Evolutionary conservation across 2,113 vertebrate species (phyloP), one percentile per base, ranked within the genome.

Genomic region (Elgaria multicarinata): DNA sequence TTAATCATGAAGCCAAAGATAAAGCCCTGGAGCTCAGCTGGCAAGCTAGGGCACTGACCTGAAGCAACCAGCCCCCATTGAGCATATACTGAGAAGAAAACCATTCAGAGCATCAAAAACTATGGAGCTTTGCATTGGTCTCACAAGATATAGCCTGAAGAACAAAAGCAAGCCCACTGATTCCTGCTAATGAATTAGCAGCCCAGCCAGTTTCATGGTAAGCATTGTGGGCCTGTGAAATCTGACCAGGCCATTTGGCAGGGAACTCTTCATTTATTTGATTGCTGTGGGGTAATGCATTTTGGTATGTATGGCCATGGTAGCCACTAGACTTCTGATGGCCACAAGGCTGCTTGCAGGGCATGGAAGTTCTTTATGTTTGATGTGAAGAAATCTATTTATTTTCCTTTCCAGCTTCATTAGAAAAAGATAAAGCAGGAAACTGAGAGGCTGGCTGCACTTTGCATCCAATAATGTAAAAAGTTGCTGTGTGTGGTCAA

Each of bases 331-430:
- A 58, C 18, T 55, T 80, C 31, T 55, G 78, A 55, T 55, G 33
- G 78, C 16, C 16, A 18, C 28, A 55, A 81, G 18, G n/a, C 14
- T 16, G 18, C 4, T 76, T n/a, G 18, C 53, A 81, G 53, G 33
- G 18, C 18, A 58, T 58, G 53, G 44, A 36, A 58, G 10, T n/a
- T n/a, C 18, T 39, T 1, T 36, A 81, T 83, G 66, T 71, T 78
- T 77, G 46, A 28, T 31, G 74, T 0, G 0, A 74, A 87, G 50
- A 20, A 6, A 18, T 89, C 88, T 9, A 1, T 58, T 50, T 67
- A 42, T 1, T 50, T 85, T 78, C 75, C 24, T 89, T 84, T 77
- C 90, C 53, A 87, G 80, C 58, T 36, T 72, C 75, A 86, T 90
- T 28, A 72, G 90, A 71, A 28, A 44, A 83, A 12, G 55, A 89